These are phyloP conservation scores for Mamestra configurata DNA, from an alignment of 1,140 invertebrate genomes.

Conservation along the genomic window DNA sequence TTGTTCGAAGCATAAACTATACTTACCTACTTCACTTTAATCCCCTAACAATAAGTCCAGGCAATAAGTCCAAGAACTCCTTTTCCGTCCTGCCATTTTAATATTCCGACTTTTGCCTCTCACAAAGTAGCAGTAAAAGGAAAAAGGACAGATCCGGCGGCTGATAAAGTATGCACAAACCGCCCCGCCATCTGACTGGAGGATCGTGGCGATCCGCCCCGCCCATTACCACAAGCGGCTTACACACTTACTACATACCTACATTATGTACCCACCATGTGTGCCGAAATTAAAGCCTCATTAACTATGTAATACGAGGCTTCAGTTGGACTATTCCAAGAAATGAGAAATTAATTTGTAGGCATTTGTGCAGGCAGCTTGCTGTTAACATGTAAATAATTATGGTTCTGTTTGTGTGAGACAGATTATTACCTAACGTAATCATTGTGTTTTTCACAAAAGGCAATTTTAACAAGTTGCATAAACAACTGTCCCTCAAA, in stretches of 20 bases:
- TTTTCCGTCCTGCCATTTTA: constrained; percentile 14
- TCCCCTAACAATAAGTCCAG: not conserved
- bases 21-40: not conserved
- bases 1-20: not conserved
- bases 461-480: too few species aligned
- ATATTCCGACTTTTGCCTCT: constrained; percentile 31
- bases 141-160: constrained; percentile 62
- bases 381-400: too few species aligned
- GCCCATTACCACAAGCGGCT: constrained; percentile 74
- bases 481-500: too few species aligned
- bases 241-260: constrained; percentile 56
- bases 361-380: not conserved
- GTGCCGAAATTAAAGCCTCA: constrained; percentile 38
- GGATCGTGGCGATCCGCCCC: constrained; percentile 70
- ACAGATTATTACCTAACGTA: too few species aligned
- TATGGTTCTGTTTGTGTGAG: too few species aligned
- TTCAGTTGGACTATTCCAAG: not conserved
- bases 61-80: not conserved
- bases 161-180: constrained; percentile 78
- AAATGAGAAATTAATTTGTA: constrained; percentile 7
- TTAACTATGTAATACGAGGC: constrained; percentile 32
- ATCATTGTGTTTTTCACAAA: too few species aligned
- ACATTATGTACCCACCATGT: constrained; percentile 28
- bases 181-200: constrained; percentile 79
- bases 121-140: constrained; percentile 39